phyloP scores from a whole-genome alignment of 2,797 vertebrate genomes.

The Spinus pinus region DNA sequence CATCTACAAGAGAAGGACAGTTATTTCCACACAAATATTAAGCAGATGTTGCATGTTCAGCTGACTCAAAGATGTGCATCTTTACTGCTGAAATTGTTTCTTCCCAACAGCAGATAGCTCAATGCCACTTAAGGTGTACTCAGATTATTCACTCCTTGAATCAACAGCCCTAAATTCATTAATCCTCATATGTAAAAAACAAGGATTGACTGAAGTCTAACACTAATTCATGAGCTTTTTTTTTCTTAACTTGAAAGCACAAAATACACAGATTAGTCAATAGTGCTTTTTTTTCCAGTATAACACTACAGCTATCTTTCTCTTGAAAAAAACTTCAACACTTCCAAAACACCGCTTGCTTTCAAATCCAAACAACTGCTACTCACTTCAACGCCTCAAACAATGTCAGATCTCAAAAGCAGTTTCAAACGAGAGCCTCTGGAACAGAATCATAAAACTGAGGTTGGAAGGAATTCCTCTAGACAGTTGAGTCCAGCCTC shows the following conservation, averaged over 20 bases:
- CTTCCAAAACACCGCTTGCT: neutral
- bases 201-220: neutral
- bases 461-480: neutral
- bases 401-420: neutral
- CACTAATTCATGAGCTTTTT: neutral
- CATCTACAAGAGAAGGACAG: slow-evolving; percentile 81
- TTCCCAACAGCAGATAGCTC: neutral
- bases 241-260: neutral
- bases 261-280: neutral
- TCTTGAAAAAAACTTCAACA: neutral
- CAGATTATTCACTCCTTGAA: neutral
- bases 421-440: neutral
- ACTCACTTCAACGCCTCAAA: neutral
- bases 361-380: neutral
- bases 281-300: neutral
- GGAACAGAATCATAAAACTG: neutral
- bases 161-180: neutral
- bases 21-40: neutral
- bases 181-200: neutral
- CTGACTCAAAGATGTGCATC: neutral
- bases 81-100: neutral
- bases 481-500: neutral
- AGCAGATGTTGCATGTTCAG: neutral
- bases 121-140: neutral
- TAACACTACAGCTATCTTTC: neutral